These are phyloP conservation scores for Pedicia rivosa DNA, from an alignment of 2,888 invertebrate genomes.

Conservation along the genomic window DNA sequence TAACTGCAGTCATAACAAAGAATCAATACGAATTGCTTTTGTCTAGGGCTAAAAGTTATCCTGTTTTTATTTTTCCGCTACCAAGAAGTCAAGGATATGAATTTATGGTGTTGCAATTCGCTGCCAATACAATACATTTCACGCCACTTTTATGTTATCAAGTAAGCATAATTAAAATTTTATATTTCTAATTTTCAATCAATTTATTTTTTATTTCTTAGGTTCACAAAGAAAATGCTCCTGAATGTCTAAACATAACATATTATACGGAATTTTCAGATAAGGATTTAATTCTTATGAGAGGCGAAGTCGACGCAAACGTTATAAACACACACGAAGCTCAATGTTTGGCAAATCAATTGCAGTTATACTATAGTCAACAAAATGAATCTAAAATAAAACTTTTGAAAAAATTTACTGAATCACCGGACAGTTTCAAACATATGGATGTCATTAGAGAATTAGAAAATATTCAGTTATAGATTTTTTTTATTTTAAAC, in stretches of 20 bases:
- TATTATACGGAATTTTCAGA: conserved; percentile 60
- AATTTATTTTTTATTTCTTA: conserved; percentile 18
- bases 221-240: conserved; percentile 77
- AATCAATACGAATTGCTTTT: conserved; percentile 42
- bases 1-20: conserved; percentile 53
- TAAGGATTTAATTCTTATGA: conserved; percentile 66
- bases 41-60: conserved; percentile 38
- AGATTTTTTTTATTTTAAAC: no score
- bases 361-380: conserved; percentile 68
- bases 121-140: conserved; percentile 58
- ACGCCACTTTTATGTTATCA: conserved; percentile 75
- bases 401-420: conserved; percentile 51
- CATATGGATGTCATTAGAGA: conserved; percentile 68
- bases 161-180: conserved; percentile 26
- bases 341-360: conserved; percentile 69
- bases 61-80: conserved; percentile 63
- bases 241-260: conserved; percentile 65
- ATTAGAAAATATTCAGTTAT: conserved; percentile 51
- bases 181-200: not conserved
- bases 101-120: conserved; percentile 64
- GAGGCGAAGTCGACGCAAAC: conserved; percentile 72
- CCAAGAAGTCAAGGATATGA: conserved; percentile 74
- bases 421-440: conserved; percentile 56
- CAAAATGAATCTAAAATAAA: conserved; percentile 42
- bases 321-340: conserved; percentile 62